A percentile compares a stretch with the other conserved stretches of the same genome.
These are phyloP conservation scores for Ommatoiulus sabulosus DNA, from an alignment of 2,888 invertebrate genomes.

Conservation along the genomic window DNA sequence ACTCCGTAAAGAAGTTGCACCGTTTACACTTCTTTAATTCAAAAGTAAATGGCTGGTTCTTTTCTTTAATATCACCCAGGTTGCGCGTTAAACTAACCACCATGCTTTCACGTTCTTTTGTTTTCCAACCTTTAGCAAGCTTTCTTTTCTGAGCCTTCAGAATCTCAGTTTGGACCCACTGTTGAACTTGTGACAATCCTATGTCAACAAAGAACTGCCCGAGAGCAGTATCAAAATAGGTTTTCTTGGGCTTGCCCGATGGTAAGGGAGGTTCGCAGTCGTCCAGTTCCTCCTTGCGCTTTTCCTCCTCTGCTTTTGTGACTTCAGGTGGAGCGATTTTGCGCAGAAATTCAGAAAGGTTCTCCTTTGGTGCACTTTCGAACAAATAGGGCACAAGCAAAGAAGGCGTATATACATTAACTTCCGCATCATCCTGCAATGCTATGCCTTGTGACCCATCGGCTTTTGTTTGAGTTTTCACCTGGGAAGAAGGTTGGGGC, in stretches of 20 bases:
- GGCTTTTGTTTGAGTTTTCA: slow-evolving; percentile 59
- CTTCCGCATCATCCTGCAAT: slow-evolving; percentile 84
- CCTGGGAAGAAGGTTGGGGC: neutral
- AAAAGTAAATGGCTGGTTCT: slow-evolving; percentile 82
- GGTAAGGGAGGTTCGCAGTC: slow-evolving; percentile 57
- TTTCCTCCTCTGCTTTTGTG: slow-evolving; percentile 52
- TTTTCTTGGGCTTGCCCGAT: slow-evolving; percentile 52
- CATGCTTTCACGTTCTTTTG: slow-evolving; percentile 71
- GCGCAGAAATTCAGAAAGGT: slow-evolving; percentile 76
- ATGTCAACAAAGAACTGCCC: slow-evolving; percentile 93
- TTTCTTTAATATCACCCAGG: slow-evolving; percentile 86
- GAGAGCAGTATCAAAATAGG: slow-evolving; percentile 85
- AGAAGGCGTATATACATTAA: slow-evolving; percentile 90
- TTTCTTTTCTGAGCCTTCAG: slow-evolving; percentile 88
- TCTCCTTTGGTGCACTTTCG: slow-evolving; percentile 86
- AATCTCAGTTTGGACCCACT: slow-evolving; percentile 92
- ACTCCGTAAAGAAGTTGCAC: slow-evolving; percentile 91
- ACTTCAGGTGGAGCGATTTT: slow-evolving; percentile 55
- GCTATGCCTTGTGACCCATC: slow-evolving; percentile 61
- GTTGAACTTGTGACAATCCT: slow-evolving; percentile 90
- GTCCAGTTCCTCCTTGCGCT: slow-evolving; percentile 63
- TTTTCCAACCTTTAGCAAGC: slow-evolving; percentile 75
- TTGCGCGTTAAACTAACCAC: slow-evolving; percentile 86
- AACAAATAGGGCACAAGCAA: slow-evolving; percentile 94
- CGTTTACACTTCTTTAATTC: slow-evolving; percentile 84